Base-by-base conservation (phyloP, 1,140 invertebrate genomes). In the Panulirus ornatus region DNA sequence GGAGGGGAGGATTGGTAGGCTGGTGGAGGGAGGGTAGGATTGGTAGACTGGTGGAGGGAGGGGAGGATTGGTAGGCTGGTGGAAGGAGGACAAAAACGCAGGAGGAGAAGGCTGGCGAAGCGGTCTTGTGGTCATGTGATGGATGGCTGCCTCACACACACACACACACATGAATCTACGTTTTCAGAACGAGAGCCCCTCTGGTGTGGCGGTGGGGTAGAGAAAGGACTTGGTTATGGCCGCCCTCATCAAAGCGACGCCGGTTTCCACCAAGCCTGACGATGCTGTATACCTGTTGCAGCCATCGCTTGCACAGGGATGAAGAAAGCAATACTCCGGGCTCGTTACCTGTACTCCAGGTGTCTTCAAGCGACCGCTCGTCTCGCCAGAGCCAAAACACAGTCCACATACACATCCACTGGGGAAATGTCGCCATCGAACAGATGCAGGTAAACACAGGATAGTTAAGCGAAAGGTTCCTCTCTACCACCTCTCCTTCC, bases 91-190 rank as follows among this genome's bases (percentile, higher is more conserved):
- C 11, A 27, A 27, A 42, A 76, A 42, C 19, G 34, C 30, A 42
- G 14, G 36, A 36, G 38, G 40, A 38, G 73, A 36, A 2, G 70
- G 14, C 34, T 73, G 42, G 2, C 0, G 73, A 38, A 22, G 47
- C 66, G 47, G 70, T 47, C 44, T 89, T 89, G 87, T 58, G 87
- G 87, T 89, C 79, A 36, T 83, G 87, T 89, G 87, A 89, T 82
- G 70, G 79, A 89, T 89, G 87, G 87, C 47, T 44, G 78, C 11
- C 78, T 16, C 78, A 58, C 79, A 75, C 86, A 66, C 87, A 83
- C 87, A 83, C 86, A 66, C 87, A 83, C 87, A 83, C 87, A 89
- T 89, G 87, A 89, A 89, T 82, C 84, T 89, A 75, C 66, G 78
- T 89, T 89, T 89, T 83, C 79, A 89, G 75, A 89, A 89, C 83